phyloP scores from a whole-genome alignment of 2,113 vertebrate species.

The Marmota flaviventris region DNA sequence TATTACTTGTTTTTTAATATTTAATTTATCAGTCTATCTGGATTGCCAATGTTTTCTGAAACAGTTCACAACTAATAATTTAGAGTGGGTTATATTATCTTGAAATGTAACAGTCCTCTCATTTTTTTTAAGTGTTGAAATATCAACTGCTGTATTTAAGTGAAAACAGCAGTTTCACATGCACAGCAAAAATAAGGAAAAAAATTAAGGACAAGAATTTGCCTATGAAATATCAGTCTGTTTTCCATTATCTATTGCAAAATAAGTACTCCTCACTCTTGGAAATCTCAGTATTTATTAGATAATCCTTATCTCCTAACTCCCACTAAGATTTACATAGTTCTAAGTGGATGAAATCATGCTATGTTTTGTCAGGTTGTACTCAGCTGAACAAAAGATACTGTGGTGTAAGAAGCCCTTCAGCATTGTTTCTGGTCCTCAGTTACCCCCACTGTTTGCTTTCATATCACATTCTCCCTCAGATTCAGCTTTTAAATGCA shows the following conservation, averaged over 20 bases:
- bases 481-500: conserved; percentile 71
- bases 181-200: background rate
- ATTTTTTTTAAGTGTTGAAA: background rate
- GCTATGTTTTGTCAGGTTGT: accelerated
- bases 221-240: background rate
- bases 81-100: background rate
- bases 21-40: background rate
- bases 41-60: background rate
- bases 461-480: conserved; percentile 61
- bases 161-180: conserved; percentile 33
- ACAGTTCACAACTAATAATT: background rate
- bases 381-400: conserved; percentile 61
- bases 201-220: background rate
- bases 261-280: background rate
- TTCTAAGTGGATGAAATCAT: conserved; percentile 63
- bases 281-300: conserved; percentile 54
- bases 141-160: background rate
- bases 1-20: background rate
- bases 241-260: conserved; percentile 60
- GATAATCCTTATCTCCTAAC: conserved; percentile 32
- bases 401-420: background rate
- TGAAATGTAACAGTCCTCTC: background rate
- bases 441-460: background rate
- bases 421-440: background rate
- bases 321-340: conserved; percentile 36